Percentiles rank a stretch among this genome's conserved stretches.
Conservation (phyloP, 2,888 invertebrate genomes). For the Nematopogon swammerdamellus region DNA sequence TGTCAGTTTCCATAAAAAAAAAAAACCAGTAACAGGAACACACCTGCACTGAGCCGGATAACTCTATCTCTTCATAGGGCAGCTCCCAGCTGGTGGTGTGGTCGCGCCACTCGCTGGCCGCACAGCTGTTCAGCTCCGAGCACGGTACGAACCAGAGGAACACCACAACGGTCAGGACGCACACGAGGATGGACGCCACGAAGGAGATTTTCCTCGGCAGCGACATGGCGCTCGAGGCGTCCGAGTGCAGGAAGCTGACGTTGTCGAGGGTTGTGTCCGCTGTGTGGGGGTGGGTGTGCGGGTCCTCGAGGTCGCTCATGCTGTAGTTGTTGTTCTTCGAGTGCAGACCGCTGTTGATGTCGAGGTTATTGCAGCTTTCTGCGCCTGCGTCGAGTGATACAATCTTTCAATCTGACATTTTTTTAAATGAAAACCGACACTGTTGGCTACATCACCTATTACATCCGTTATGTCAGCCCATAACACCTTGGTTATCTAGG, state of each 20-base stretch:
- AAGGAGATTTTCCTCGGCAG: constrained; percentile 65
- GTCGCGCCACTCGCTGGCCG: constrained; percentile 48
- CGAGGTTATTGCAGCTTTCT: constrained; percentile 41
- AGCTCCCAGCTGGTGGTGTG: constrained; percentile 67
- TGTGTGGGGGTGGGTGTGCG: constrained; percentile 42
- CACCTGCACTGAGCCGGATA: constrained; percentile 67
- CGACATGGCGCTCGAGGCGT: constrained; percentile 60
- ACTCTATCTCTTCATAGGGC: constrained; percentile 65
- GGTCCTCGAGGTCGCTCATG: constrained; percentile 45
- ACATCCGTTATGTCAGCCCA: too few relatives aligned
- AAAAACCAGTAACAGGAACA: too few relatives aligned
- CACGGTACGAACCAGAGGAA: constrained; percentile 78
- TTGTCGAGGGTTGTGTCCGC: constrained; percentile 48
- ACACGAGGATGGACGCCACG: constrained; percentile 66
- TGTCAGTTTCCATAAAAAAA: too few relatives aligned
- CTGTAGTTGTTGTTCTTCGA: constrained; percentile 33
- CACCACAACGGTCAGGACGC: constrained; percentile 66
- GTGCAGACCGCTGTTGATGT: constrained; percentile 42
- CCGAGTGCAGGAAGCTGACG: constrained; percentile 46
- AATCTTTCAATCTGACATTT: too few relatives aligned
- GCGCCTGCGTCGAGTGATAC: constrained; percentile 7
- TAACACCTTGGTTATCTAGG: too few relatives aligned
- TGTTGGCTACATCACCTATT: too few relatives aligned
- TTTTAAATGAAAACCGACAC: too few relatives aligned
- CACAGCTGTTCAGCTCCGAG: constrained; percentile 65